These are phyloP conservation scores for Tiaroga cobitis DNA, from an alignment of 2,797 vertebrate species.

Conservation along the genomic window DNA sequence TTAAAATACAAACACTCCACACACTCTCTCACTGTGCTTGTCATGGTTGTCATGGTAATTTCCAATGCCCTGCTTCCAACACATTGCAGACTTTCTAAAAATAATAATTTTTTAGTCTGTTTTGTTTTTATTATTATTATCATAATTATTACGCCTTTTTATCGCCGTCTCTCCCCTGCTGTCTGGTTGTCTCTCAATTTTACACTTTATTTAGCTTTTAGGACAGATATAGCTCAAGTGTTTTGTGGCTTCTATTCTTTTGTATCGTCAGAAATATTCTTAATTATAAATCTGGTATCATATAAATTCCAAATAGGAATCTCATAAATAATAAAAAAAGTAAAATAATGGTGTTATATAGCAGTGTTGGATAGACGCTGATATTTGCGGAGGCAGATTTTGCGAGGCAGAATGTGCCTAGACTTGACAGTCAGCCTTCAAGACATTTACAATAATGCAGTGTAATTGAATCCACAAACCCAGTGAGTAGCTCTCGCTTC, in stretches of 20 bases:
- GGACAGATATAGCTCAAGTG: conserved; percentile 11
- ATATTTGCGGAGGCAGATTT: conserved; percentile 65
- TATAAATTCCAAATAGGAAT: conserved; percentile 15
- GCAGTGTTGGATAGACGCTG: not conserved
- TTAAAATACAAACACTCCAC: conserved; percentile 62
- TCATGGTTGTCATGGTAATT: conserved; percentile 81
- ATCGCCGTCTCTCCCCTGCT: conserved; percentile 23
- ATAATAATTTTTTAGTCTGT: conserved; percentile 65
- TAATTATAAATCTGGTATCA: conserved; percentile 15
- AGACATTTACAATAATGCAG: conserved; percentile 72
- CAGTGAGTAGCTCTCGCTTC: conserved; percentile 45
- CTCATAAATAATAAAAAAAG: not conserved
- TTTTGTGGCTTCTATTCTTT: conserved; percentile 15
- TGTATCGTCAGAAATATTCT: not conserved
- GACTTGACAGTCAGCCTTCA: conserved; percentile 70
- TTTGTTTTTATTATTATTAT: conserved; percentile 42
- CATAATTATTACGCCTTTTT: conserved; percentile 66
- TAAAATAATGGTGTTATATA: not conserved
- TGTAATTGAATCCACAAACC: conserved; percentile 63
- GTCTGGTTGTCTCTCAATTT: conserved; percentile 9
- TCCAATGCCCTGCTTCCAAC: conserved; percentile 73
- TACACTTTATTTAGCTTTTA: conserved; percentile 27
- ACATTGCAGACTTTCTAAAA: conserved; percentile 82
- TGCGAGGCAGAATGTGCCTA: conserved; percentile 59
- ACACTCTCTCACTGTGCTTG: conserved; percentile 64